A percentile compares a stretch with the other conserved stretches of the same genome.
Evolutionary conservation across 2,797 vertebrate species (phyloP).

Genomic region (Iguana delicatissima): DNA sequence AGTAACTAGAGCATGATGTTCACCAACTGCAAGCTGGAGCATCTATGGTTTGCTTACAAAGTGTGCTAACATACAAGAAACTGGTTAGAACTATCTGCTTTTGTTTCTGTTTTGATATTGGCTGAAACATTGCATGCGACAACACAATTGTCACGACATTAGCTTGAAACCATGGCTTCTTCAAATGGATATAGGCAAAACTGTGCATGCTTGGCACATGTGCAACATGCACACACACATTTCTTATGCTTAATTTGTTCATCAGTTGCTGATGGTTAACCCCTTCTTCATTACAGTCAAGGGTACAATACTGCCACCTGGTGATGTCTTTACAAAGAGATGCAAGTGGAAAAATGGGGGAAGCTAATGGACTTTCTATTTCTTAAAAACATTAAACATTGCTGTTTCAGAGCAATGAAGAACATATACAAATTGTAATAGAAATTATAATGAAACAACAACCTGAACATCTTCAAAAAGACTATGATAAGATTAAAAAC

Average conservation of each 20-base stretch:
- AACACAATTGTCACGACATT: neutral
- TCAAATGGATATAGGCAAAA: neutral
- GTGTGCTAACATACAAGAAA: neutral
- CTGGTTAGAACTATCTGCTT: neutral
- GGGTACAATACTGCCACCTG: conserved; percentile 64
- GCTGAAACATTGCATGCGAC: neutral
- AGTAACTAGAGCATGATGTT: neutral
- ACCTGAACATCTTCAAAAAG: neutral
- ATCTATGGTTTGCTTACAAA: neutral
- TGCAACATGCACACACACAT: neutral
- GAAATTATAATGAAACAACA: neutral
- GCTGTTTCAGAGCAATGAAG: neutral
- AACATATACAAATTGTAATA: neutral
- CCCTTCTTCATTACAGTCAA: accelerated
- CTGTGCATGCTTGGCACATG: neutral
- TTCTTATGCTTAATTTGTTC: neutral
- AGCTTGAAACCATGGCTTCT: neutral
- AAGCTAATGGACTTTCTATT: accelerated
- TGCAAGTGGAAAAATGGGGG: accelerated
- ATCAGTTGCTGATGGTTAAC: neutral
- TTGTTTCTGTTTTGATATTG: neutral
- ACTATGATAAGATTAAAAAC: neutral
- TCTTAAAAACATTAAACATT: neutral
- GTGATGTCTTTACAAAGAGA: neutral
- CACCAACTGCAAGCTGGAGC: neutral